Evolutionary conservation across 2,113 vertebrate genomes (phyloP).

Genomic region (Petroica traversi): DNA sequence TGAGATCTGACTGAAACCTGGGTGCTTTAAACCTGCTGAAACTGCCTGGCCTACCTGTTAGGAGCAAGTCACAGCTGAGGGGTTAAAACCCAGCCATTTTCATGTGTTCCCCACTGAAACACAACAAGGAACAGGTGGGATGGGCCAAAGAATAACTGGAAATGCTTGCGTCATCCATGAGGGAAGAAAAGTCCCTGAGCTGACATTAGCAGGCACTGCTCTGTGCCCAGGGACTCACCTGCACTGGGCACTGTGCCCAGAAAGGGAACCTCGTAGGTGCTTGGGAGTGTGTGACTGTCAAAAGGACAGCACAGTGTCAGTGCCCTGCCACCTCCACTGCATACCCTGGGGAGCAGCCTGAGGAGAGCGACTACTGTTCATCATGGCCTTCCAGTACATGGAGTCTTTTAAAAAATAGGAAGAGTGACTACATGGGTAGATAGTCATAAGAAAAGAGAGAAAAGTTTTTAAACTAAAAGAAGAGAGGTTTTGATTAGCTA

Average conservation of each 20-base stretch:
- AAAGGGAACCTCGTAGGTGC: fast-evolving
- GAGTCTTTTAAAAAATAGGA: neutral
- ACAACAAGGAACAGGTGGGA: neutral
- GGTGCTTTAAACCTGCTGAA: neutral
- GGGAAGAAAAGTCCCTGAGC: neutral
- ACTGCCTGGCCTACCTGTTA: neutral
- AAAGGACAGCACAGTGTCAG: neutral
- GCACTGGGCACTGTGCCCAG: neutral
- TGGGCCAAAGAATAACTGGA: neutral
- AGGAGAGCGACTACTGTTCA: fast-evolving
- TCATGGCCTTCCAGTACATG: neutral
- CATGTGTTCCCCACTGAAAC: neutral
- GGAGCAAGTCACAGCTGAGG: fast-evolving
- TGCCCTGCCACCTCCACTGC: neutral
- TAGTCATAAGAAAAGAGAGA: neutral
- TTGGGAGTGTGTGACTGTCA: fast-evolving
- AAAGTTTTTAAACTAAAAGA: neutral
- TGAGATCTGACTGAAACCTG: fast-evolving
- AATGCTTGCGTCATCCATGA: too few species aligned
- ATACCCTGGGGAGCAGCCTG: neutral
- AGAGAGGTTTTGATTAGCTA: neutral
- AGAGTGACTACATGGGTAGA: neutral
- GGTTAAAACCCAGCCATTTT: neutral
- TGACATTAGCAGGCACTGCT: neutral
- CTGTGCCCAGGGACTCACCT: neutral